A percentile compares a stretch with the other conserved stretches of the same genome.
Conservation (phyloP, 2,113 vertebrate genomes). For the Pseudopipra pipra region DNA sequence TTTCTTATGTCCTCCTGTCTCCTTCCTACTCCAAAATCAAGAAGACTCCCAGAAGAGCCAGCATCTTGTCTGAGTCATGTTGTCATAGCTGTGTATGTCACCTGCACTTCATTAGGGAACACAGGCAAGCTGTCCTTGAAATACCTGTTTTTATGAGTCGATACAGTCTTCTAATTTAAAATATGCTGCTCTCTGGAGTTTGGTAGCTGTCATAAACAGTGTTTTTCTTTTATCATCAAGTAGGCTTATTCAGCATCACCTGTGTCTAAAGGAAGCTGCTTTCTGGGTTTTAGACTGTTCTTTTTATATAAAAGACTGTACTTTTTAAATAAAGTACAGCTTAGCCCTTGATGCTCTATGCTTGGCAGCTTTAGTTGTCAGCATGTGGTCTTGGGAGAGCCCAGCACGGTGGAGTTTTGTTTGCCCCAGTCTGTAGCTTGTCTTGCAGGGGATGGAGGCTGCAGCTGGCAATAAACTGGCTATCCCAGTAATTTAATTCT, state of each 20-base stretch:
- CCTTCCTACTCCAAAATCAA: background rate
- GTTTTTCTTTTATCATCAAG: background rate
- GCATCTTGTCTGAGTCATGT: conserved; percentile 5
- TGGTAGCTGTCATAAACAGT: conserved; percentile 4
- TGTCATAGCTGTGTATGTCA: conserved; percentile 8
- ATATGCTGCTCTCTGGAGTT: conserved; percentile 26
- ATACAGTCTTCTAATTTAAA: conserved; percentile 29
- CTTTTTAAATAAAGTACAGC: background rate
- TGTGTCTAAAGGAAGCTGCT: background rate
- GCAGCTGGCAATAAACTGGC: background rate
- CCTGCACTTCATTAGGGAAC: conserved; percentile 18
- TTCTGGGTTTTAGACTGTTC: background rate
- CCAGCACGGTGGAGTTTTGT: background rate
- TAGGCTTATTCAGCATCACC: conserved; percentile 7
- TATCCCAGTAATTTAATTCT: background rate
- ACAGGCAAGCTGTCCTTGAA: conserved; percentile 47
- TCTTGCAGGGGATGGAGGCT: background rate
- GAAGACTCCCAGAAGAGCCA: background rate
- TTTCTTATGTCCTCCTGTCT: background rate
- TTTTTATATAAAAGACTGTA: background rate
- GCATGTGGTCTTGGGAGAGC: background rate
- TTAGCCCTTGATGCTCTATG: background rate
- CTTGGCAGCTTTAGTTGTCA: background rate
- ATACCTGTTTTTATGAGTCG: conserved; percentile 44
- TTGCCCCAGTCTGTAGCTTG: background rate